These are phyloP conservation scores for Sminthurinus aureus DNA, from an alignment of 2,888 invertebrate genomes.

Conservation along the genomic window DNA sequence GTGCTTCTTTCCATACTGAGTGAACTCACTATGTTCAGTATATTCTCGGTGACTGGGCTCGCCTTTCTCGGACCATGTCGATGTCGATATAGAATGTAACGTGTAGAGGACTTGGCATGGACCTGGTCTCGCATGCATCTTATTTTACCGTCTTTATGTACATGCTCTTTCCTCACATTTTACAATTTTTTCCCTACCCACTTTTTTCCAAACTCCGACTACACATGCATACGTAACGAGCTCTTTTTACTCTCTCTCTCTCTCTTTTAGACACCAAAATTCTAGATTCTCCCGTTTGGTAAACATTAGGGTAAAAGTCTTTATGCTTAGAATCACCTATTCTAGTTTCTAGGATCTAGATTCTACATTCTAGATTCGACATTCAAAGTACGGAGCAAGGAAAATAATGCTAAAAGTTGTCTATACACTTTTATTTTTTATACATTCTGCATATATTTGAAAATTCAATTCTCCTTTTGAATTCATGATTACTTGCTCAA, in stretches of 20 bases:
- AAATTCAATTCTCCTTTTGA: slow-evolving; percentile 42
- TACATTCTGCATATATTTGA: slow-evolving; percentile 42
- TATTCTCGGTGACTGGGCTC: neutral
- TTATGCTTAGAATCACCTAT: neutral
- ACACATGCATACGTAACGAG: slow-evolving; percentile 26
- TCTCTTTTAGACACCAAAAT: neutral
- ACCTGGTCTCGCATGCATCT: neutral
- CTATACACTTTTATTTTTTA: neutral
- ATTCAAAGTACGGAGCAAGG: neutral
- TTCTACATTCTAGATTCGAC: neutral
- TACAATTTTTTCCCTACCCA: slow-evolving; percentile 7
- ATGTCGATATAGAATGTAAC: neutral
- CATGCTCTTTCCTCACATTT: slow-evolving; percentile 15
- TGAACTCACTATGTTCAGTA: neutral
- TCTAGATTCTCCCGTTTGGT: neutral
- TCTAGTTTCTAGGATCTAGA: neutral
- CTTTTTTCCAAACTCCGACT: neutral
- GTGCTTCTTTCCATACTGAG: neutral
- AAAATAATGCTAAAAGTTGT: neutral
- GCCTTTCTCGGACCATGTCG: neutral
- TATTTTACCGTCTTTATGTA: neutral
- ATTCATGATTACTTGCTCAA: slow-evolving; percentile 51
- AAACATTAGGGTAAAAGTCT: neutral
- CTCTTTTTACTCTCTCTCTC: neutral
- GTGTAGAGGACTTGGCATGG: too few species aligned